Conservation (phyloP, 1,140 invertebrate genomes). For the Paraescarpia echinospica region DNA sequence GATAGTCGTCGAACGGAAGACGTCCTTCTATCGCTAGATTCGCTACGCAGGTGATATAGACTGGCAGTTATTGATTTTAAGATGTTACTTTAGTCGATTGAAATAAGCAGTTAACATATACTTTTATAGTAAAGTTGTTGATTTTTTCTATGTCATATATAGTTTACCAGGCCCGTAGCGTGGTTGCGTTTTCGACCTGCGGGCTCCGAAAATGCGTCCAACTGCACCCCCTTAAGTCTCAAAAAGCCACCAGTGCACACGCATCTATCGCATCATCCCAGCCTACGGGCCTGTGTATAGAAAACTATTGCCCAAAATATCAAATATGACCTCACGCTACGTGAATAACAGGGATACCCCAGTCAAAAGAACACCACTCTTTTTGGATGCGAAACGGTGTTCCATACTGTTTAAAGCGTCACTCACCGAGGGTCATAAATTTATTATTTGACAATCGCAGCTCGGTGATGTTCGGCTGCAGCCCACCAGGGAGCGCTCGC, state of each 20-base stretch:
- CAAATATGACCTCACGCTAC: neutral
- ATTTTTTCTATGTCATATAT: too few relatives aligned
- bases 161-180: too few relatives aligned
- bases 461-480: neutral
- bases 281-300: too few relatives aligned
- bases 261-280: too few relatives aligned
- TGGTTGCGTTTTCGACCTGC: too few relatives aligned
- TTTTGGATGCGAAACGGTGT: too few relatives aligned
- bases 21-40: neutral
- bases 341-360: neutral
- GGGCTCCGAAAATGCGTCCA: too few relatives aligned
- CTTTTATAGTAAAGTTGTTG: neutral
- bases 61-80: neutral
- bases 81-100: neutral
- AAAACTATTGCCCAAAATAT: too few relatives aligned
- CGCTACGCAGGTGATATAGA: neutral
- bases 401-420: neutral
- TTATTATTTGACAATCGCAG: neutral
- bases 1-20: neutral
- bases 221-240: too few relatives aligned
- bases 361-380: neutral
- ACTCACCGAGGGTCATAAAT: neutral
- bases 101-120: neutral
- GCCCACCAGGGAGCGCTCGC: neutral
- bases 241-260: too few relatives aligned